Conservation (phyloP, 2,888 invertebrate species). For the Balanococcus diminutus region DNA sequence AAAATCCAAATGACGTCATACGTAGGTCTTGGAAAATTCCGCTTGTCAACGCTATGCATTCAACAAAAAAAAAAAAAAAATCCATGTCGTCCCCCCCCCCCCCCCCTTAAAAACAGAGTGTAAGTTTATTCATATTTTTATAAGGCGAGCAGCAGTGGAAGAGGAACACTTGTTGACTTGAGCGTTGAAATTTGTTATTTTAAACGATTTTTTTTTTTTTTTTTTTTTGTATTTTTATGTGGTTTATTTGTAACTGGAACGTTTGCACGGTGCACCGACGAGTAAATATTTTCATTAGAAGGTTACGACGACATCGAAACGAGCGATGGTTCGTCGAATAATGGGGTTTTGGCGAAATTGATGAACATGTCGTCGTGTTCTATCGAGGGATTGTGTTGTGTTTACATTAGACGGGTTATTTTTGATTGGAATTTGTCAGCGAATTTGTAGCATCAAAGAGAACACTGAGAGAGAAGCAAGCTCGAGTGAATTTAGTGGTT, state of each 20-base stretch:
- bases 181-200: background rate
- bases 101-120: too few relatives aligned
- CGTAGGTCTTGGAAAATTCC: too few relatives aligned
- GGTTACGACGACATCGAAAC: background rate
- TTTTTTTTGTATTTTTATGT: background rate
- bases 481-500: background rate
- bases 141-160: background rate
- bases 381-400: background rate
- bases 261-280: background rate
- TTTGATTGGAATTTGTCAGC: slow-evolving; percentile 4
- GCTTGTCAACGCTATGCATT: too few relatives aligned
- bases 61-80: too few relatives aligned
- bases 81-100: too few relatives aligned
- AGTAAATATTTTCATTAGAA: background rate
- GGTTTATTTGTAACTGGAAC: background rate
- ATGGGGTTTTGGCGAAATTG: background rate
- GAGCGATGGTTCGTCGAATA: background rate
- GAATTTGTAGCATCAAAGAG: background rate
- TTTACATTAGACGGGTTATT: background rate
- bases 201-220: background rate
- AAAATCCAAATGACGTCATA: too few relatives aligned
- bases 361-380: background rate
- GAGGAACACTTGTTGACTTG: background rate
- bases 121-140: background rate
- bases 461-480: background rate